Conservation (phyloP, 2,888 invertebrate species). For the Danaus chrysippus region DNA sequence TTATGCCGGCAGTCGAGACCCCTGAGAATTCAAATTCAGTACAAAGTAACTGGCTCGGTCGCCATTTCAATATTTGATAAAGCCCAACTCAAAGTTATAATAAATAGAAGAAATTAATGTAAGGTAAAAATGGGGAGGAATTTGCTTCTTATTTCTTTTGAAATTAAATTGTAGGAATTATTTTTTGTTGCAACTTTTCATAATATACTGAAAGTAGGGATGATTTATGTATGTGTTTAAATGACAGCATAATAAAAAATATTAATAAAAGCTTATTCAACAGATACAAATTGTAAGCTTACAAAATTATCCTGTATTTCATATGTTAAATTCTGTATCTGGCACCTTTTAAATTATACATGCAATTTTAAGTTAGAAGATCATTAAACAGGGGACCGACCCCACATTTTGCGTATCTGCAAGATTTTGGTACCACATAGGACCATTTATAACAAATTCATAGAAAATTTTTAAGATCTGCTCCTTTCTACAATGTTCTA, state of each 20-base stretch:
- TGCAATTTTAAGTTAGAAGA: slow-evolving; percentile 60
- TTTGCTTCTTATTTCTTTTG: no score
- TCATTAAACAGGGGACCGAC: slow-evolving; percentile 40
- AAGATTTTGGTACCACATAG: slow-evolving; percentile 46
- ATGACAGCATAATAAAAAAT: not conserved
- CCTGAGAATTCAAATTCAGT: slow-evolving; percentile 19
- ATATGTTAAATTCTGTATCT: slow-evolving; percentile 39
- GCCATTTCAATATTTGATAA: slow-evolving; percentile 15
- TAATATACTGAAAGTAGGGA: no score
- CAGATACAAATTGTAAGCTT: slow-evolving; percentile 8
- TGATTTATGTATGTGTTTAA: no score
- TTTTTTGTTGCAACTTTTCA: no score
- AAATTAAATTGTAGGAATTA: no score
- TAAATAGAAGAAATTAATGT: not conserved
- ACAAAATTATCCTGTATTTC: slow-evolving; percentile 26
- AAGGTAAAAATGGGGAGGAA: no score
- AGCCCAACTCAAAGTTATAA: not conserved
- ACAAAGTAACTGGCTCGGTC: slow-evolving; percentile 12
- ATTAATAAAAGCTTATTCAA: not conserved
- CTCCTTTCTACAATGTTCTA: slow-evolving; percentile 22
- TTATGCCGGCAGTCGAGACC: slow-evolving; percentile 24
- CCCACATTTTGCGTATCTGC: slow-evolving; percentile 54
- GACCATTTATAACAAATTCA: slow-evolving; percentile 56
- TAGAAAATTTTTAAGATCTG: slow-evolving; percentile 57
- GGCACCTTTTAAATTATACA: slow-evolving; percentile 61